Evolutionary conservation across 2,797 vertebrate genomes (phyloP).

Genomic region (Onychomys arenicola): DNA sequence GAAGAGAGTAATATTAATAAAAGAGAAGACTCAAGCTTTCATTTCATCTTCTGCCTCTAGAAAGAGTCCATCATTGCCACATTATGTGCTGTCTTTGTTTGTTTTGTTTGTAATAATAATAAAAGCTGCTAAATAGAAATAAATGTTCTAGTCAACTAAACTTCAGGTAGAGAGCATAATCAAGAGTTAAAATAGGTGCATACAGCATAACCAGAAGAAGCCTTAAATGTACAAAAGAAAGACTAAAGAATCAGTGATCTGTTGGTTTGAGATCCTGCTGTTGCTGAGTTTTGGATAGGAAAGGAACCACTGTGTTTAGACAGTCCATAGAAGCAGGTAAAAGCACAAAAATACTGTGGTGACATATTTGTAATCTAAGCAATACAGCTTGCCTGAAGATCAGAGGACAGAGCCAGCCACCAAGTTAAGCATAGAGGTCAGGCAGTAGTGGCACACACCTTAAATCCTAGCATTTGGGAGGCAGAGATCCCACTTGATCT

Average conservation of each 20-base stretch:
- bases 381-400: too few species aligned
- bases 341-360: background rate
- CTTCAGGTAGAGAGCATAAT: background rate
- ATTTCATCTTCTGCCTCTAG: background rate
- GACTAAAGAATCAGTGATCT: background rate
- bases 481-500: too few species aligned
- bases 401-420: too few species aligned
- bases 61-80: background rate
- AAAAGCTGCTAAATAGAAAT: background rate
- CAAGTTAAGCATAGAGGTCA: too few species aligned
- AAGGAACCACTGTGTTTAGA: background rate
- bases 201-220: background rate
- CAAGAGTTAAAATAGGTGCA: background rate
- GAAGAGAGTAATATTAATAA: background rate
- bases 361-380: too few species aligned
- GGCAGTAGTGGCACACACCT: too few species aligned
- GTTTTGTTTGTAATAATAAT: background rate
- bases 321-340: background rate
- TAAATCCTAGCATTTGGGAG: too few species aligned
- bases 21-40: background rate
- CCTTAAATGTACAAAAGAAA: background rate
- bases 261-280: background rate
- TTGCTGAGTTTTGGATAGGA: background rate
- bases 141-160: background rate
- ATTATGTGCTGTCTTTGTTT: background rate